phyloP scores from a whole-genome alignment of 2,113 vertebrate species.

The Oncorhynchus tshawytscha region DNA sequence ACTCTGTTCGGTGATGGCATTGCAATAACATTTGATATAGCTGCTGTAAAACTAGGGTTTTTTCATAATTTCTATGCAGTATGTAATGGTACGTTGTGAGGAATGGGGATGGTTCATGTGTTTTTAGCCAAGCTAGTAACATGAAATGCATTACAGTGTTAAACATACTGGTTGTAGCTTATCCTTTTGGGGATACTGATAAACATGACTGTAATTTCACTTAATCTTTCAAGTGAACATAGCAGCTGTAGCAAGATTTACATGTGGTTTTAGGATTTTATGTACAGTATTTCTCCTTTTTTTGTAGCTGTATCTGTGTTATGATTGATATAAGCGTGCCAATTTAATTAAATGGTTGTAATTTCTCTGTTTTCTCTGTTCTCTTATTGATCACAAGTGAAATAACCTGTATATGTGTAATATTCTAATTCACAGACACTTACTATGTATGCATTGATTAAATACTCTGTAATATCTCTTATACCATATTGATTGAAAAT shows the following conservation, averaged over 20 bases:
- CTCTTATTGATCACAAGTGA: no score
- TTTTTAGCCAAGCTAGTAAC: constrained; percentile 55
- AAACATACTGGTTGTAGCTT: constrained; percentile 61
- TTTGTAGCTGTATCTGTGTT: constrained; percentile 57
- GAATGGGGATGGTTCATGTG: constrained; percentile 37
- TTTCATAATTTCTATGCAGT: constrained; percentile 48
- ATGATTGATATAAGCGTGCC: constrained; percentile 63
- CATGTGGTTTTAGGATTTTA: constrained; percentile 53
- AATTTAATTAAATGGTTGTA: constrained; percentile 64
- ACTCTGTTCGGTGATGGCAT: constrained; percentile 63
- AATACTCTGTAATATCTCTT: no score
- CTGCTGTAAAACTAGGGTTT: constrained; percentile 58
- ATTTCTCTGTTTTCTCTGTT: no score
- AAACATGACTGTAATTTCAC: constrained; percentile 54
- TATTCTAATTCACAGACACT: no score
- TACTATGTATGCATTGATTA: no score
- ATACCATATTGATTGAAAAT: no score
- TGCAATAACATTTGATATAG: constrained; percentile 67
- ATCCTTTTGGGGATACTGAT: constrained; percentile 41
- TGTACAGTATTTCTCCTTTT: constrained; percentile 66
- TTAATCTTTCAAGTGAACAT: constrained; percentile 49
- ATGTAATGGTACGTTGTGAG: constrained; percentile 64
- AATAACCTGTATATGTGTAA: no score
- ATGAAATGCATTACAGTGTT: constrained; percentile 54
- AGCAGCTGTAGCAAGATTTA: constrained; percentile 41